phyloP scores from a whole-genome alignment of 1,140 invertebrate genomes.

The Mercenaria mercenaria region DNA sequence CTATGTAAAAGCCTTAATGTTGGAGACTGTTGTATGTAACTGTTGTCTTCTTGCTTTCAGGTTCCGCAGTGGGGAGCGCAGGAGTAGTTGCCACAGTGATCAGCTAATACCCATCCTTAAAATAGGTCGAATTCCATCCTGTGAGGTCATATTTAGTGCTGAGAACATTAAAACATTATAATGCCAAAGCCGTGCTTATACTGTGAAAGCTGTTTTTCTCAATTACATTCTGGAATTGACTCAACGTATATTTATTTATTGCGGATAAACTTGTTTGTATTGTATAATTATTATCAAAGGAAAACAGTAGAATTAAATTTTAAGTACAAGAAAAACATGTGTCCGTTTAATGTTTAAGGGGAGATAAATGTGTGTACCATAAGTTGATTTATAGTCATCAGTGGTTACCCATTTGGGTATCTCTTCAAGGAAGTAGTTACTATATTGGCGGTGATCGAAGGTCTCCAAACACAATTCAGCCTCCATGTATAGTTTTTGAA shows the following conservation, averaged over 20 bases:
- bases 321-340: background rate
- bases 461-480: too few relatives aligned
- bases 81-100: constrained; percentile 56
- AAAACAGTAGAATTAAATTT: constrained; percentile 5
- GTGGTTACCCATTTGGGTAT: too few relatives aligned
- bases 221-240: background rate
- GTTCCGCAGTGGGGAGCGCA: constrained; percentile 71
- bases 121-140: background rate
- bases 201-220: background rate
- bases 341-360: too few relatives aligned
- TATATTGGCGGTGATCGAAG: too few relatives aligned
- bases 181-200: background rate
- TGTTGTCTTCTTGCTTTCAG: too few relatives aligned
- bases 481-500: too few relatives aligned
- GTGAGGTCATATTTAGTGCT: background rate
- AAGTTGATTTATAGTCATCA: too few relatives aligned
- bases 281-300: background rate
- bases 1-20: too few relatives aligned
- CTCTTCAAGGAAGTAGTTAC: too few relatives aligned
- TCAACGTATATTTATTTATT: background rate
- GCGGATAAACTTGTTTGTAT: background rate
- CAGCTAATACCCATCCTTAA: background rate
- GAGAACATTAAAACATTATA: background rate
- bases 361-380: too few relatives aligned
- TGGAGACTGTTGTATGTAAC: too few relatives aligned